Evolutionary conservation across 2,888 invertebrate genomes (phyloP).

Genomic region (Branchinecta sandiegonensis): DNA sequence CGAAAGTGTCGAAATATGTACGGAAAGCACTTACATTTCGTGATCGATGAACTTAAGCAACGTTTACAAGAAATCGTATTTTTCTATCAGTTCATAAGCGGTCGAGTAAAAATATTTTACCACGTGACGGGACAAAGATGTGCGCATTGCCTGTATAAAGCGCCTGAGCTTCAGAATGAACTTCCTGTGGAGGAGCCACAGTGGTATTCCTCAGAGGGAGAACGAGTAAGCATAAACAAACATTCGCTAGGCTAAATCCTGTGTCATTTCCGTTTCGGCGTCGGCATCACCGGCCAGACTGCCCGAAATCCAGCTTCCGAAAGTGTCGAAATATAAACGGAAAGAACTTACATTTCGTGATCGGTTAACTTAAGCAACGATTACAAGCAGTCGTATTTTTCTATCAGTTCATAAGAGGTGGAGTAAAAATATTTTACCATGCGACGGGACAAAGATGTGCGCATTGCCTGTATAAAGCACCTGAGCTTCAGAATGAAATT

Average conservation of each 20-base stretch:
- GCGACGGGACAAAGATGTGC: background rate
- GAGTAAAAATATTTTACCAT: background rate
- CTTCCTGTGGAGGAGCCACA: background rate
- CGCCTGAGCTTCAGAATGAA: background rate
- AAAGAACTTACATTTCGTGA: too few species aligned
- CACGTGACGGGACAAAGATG: background rate
- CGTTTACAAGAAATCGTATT: too few species aligned
- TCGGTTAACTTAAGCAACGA: too few species aligned
- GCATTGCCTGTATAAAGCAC: background rate
- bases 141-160: constrained; percentile 4
- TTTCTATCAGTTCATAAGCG: background rate
- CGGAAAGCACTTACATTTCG: too few species aligned
- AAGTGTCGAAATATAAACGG: too few species aligned
- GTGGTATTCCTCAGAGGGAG: background rate
- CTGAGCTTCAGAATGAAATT: background rate
- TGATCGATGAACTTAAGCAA: too few species aligned
- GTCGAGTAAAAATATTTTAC: background rate
- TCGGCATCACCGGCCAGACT: too few species aligned
- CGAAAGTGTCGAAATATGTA: too few species aligned
- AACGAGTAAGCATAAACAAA: background rate
- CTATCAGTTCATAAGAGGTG: background rate
- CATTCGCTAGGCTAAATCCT: too few species aligned
- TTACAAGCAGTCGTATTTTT: background rate
- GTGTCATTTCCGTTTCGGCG: too few species aligned
- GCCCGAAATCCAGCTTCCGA: too few species aligned